Percentiles rank a stretch among this genome's conserved stretches.
Conservation (phyloP, 2,113 vertebrate species). For the human (Homo sapiens) region GRCh38 chr16:49478001-49478500, state of each 20-base stretch:
- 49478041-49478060: neutral
- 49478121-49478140: no score
- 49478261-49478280: neutral
- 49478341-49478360: neutral
- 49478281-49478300: no score
- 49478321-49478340: neutral
- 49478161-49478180: neutral
- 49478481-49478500: neutral
- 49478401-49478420: neutral
- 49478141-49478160: rapidly evolving
- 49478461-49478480: neutral
- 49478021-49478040: neutral
- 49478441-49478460: no score
- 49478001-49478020: neutral
- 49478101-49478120: neutral
- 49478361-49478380: neutral
- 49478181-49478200: neutral
- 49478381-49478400: neutral
- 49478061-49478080: neutral
- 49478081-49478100: neutral
- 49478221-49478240: neutral
- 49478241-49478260: neutral
- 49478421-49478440: neutral
- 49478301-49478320: neutral
- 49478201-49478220: neutral